Base-by-base conservation (phyloP, 1,140 invertebrate genomes). In the Varroa destructor region DNA sequence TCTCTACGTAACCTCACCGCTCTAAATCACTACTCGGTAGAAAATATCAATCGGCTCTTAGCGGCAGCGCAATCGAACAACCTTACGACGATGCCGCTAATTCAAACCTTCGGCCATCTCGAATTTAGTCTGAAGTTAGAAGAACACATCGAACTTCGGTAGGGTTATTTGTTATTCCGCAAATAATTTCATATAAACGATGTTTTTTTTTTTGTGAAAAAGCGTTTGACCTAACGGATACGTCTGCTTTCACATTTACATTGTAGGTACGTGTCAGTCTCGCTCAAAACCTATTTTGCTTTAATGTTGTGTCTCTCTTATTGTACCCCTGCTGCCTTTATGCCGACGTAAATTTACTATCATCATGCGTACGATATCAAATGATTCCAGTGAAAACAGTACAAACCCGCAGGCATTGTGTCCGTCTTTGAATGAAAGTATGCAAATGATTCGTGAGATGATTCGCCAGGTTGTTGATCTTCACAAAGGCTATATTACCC, bases 21-120 rank as follows among this genome's bases (percentile, higher is more conserved):
- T 87, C 90, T 4, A 54, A 89, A 93, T 81, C 85, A 86, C 71
- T 97, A 94, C 77, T 84, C 83, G 0, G 81, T 79, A 74, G 78
- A 81, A 56, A 86, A 93, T 75, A 85, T 93, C 1, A 75, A 76
- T 12, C 81, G 83, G 51, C 84, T 93, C 73, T 78, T 87, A 57
- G 77, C 80, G 56, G 77, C 85, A 43, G 88, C 89, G 0, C 81
- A 84, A 71, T 82, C 85, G n/a, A 84, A 86, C 74, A 80, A 82
- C 1, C 80, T 97, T 0, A 85, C 87, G 74, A 73, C 80, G 14
- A 74, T 78, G 51, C 78, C 77, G 10, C 71, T 78, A 25, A 73
- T 78, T 56, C 78, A 78, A 71, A 78, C 77, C 43, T 77, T 78
- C 72, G 78, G 78, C 4, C 78, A 78, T 74, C 67, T 78, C 54